Evolutionary conservation across 2,113 vertebrate genomes (phyloP), one percentile per base, ranked within the genome.

Genomic region (Phaethornis superciliosus): DNA sequence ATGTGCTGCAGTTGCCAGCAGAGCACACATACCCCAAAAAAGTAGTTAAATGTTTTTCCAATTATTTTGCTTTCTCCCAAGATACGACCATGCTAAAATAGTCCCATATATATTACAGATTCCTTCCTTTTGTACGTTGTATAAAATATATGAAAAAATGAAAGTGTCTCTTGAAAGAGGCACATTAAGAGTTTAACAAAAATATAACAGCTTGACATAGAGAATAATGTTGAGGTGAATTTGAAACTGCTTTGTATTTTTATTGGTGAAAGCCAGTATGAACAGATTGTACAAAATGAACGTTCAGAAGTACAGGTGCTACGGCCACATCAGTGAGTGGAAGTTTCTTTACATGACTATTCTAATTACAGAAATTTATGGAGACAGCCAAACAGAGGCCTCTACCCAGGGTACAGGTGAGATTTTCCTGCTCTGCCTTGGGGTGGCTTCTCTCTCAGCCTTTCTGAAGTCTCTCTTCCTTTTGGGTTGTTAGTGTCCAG

Each of bases 221-320:
- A 59, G n/a, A 40, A 15, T 70, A 44, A 54, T 67, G 75, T 49
- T 85, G 26, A 71, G 9, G 22, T 82, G 42, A 67, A 35, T 63
- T 18, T 76, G 54, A 79, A 92, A 33, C 22, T 67, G 56, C 62
- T 71, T 95, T 84, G 81, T 59, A 78, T 85, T 88, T 88, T 92
- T 5, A n/a, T 26, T 79, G 44, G 30, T 47, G 76, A 75, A 90
- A 89, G 30, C 32, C 51, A 56, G 12, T 42, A 22, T 17, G 22
- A 93, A 20, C 40, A 69, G 40, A 64, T 72, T 27, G 30, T 23
- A 75, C 19, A 17, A 88, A 63, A 24, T 23, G 68, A 63, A 47
- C 46, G 49, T 37, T 71, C 18, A 47, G 42, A 85, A 68, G 28
- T 81, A 26, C 46, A 42, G 24, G 22, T 74, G 46, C 23, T 33